Evolutionary conservation across 2,797 vertebrate genomes (phyloP), one percentile per base, ranked within the genome.

Genomic region (Macropodus opercularis): DNA sequence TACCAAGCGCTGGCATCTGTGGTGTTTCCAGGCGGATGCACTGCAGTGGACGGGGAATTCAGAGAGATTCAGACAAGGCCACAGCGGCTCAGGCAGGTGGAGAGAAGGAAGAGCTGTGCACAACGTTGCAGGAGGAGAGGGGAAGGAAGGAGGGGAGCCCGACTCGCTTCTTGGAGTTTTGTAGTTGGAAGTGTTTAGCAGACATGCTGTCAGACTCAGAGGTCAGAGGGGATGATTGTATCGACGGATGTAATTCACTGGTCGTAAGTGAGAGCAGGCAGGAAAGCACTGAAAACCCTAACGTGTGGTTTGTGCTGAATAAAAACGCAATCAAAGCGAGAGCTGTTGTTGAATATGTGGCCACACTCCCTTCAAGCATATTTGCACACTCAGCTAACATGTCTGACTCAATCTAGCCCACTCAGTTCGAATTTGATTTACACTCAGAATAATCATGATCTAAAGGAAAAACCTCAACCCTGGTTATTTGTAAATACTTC

Each of bases 1-100:
- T 88, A 78, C 85, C 74, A 76, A 87, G 72, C 47, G 79, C 81
- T 83, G 85, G 90, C 91, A 92, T 92, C 91, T 91, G 90, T 61
- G 81, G 75, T 75, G 90, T 93, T 93, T 93, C 91, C 91, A 90
- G 85, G 86, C 86, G 86, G 88, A 88, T 92, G 88, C 90, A 77
- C 90, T 69, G 83, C 83, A 85, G 85, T 81, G 88, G 82, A 81
- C 79, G 87, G 91, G 89, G 91, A 91, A 88, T 92, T 90, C 83
- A 68, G 77, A 87, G 88, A n/a, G 83, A 85, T 87, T 86, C 85
- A 86, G 88, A 91, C 89, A 87, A 87, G 87, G 87, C 88, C 90
- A 87, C 81, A 69, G 79, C 79, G 76, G 87, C 88, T 78, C 84
- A 85, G 85, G 90, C 85, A 87, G 90, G 87, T 90, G 90, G 87